Base-by-base conservation (phyloP, 2,797 vertebrate species). In the Stomatorhinus walkeri region DNA sequence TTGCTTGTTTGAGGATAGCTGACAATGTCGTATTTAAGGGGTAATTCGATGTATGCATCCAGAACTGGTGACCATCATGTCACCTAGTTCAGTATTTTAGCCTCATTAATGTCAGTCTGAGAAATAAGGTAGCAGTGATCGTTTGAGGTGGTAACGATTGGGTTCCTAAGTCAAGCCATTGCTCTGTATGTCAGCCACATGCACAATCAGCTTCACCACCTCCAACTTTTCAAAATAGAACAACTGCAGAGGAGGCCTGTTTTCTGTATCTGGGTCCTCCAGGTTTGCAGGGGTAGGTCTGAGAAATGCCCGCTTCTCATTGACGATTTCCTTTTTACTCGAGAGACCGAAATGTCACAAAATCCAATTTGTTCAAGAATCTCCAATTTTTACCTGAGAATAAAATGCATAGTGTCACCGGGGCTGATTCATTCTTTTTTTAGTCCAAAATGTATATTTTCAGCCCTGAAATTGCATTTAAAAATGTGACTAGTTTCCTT, bases 281-380 rank as follows among this genome's bases (percentile, higher is more conserved):
- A 3, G n/a, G 40, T 32, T 52, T 32, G 3, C 87, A n/a, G 87
- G 16, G 32, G 87, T 51, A 43, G 61, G 48, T 36, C 28, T 54
- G 46, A 32, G 32, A 51, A 48, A 52, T 79, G 14, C 87, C 68
- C 10, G 10, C 6, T 16, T 40, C 68, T 85, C 16, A 22, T 24
- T 40, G 14, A 61, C n/a, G 6, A 88, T 85, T 88, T 88, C 28
- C 36, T 85, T 85, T 49, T 28, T 43, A 64, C 22, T 61, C 4
- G 43, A 64, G 46, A 85, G 32, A 61, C 54, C 49, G n/a, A 83
- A 88, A 88, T 81, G 72, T 59, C 72, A 83, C 28, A 5, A 56
- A 88, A 85, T 85, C 76, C 88, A 88, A 61, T 85, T 61, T 64
- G 88, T n/a, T 61, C 22, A 40, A 64, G 79, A 49, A 88, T 84